These are phyloP conservation scores for Galerucella nymphaeae DNA, from an alignment of 2,888 invertebrate genomes.

Conservation along the genomic window DNA sequence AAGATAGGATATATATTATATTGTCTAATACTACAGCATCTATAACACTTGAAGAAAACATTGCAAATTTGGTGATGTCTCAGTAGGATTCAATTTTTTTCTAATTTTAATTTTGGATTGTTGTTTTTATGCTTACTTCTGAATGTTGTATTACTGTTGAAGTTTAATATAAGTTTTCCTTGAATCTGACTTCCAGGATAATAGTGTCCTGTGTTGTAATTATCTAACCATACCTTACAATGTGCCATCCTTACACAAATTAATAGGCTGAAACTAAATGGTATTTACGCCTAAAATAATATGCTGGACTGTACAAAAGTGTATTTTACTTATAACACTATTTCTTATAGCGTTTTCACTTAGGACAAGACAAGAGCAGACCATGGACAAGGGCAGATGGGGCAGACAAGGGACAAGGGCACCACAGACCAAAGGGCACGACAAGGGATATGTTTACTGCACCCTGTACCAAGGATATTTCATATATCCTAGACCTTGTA, in stretches of 20 bases:
- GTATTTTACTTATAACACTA: no score
- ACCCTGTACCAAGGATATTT: no score
- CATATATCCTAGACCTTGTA: no score
- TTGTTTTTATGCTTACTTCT: slow-evolving; percentile 46
- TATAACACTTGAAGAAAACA: background rate
- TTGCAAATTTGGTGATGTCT: no score
- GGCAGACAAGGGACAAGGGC: no score
- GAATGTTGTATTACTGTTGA: slow-evolving; percentile 49
- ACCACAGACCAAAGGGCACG: no score
- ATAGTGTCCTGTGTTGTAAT: slow-evolving; percentile 51
- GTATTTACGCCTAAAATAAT: background rate
- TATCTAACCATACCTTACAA: slow-evolving; percentile 55
- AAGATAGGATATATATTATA: background rate
- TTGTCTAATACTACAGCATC: background rate
- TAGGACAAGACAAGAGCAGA: no score
- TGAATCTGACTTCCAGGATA: slow-evolving; percentile 51
- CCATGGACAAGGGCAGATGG: no score
- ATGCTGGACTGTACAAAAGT: no score
- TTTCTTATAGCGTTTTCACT: no score
- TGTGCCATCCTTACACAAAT: slow-evolving; percentile 44
- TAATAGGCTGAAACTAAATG: background rate
- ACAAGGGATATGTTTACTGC: no score
- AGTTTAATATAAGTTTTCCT: slow-evolving; percentile 51
- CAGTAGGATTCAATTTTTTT: background rate
- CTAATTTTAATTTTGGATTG: no score